phyloP scores from a whole-genome alignment of 35 echinoderm and acorn worm species.

The Apostichopus japonicus region DNA sequence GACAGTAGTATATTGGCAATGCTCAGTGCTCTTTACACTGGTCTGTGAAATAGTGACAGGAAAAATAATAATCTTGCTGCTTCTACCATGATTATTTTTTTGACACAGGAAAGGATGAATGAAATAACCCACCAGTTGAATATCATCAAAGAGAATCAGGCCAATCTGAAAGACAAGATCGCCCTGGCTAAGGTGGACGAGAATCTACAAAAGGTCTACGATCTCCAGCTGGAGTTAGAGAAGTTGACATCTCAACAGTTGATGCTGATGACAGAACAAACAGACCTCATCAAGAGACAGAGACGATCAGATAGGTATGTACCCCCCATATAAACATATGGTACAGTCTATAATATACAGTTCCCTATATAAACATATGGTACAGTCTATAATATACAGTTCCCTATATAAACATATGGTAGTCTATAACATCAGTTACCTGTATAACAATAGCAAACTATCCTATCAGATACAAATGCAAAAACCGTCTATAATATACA shows the following conservation, averaged over 20 bases:
- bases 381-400: too few species aligned
- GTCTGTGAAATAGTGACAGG: too few species aligned
- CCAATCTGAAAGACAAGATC: constrained; percentile 85
- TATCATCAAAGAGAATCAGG: constrained; percentile 83
- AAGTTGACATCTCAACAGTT: constrained; percentile 97
- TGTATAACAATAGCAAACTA: too few species aligned
- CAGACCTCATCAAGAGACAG: constrained; percentile 95
- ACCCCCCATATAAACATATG: neutral
- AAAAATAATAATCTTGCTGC: too few species aligned
- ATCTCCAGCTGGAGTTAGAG: constrained; percentile 91
- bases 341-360: too few species aligned
- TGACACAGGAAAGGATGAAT: constrained; percentile 91
- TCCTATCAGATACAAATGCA: too few species aligned
- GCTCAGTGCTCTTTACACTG: too few species aligned
- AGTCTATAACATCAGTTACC: too few species aligned
- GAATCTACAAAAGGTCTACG: constrained; percentile 91
- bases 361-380: too few species aligned
- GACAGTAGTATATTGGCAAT: too few species aligned
- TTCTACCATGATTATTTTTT: neutral
- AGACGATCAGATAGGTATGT: constrained; percentile 88
- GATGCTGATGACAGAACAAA: constrained; percentile 94
- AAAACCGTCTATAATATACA: too few species aligned
- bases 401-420: too few species aligned
- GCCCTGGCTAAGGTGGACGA: constrained; percentile 71
- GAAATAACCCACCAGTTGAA: constrained; percentile 74